Evolutionary conservation across 2,113 vertebrate species (phyloP).

Genomic region (Pseudorasbora parva): DNA sequence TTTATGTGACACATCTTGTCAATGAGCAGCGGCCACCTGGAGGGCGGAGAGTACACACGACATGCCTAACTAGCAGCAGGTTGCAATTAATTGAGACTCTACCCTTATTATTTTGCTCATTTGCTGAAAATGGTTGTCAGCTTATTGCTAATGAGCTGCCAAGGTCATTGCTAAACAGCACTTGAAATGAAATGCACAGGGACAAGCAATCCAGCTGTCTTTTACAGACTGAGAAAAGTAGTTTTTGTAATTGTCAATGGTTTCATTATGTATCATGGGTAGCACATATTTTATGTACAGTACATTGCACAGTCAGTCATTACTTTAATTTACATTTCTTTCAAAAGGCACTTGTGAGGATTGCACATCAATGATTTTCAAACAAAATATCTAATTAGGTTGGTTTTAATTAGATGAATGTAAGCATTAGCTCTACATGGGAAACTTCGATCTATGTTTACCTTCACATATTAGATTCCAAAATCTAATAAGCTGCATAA

Average conservation of each 20-base stretch:
- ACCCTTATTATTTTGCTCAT: constrained; percentile 59
- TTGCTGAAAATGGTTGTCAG: constrained; percentile 60
- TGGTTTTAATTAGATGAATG: constrained; percentile 9
- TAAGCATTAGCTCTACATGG: background rate
- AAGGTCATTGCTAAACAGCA: constrained; percentile 56
- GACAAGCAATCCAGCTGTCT: constrained; percentile 42
- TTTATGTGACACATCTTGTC: constrained; percentile 52
- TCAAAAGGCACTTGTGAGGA: background rate
- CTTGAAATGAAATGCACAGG: constrained; percentile 47
- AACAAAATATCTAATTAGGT: background rate
- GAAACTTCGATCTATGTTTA: background rate
- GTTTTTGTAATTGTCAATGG: constrained; percentile 23
- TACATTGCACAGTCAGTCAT: background rate
- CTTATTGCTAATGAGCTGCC: constrained; percentile 61
- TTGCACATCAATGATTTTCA: background rate
- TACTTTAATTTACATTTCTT: too few species aligned
- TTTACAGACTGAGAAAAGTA: constrained; percentile 8
- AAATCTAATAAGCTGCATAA: background rate
- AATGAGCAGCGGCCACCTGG: constrained; percentile 54
- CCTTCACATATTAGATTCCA: background rate
- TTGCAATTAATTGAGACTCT: constrained; percentile 61
- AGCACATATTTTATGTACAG: background rate
- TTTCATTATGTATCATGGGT: constrained; percentile 1
- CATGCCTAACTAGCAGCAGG: constrained; percentile 56
- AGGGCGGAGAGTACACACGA: constrained; percentile 48